phyloP scores from a whole-genome alignment of 2,797 vertebrate genomes.

The Amblyraja radiata region DNA sequence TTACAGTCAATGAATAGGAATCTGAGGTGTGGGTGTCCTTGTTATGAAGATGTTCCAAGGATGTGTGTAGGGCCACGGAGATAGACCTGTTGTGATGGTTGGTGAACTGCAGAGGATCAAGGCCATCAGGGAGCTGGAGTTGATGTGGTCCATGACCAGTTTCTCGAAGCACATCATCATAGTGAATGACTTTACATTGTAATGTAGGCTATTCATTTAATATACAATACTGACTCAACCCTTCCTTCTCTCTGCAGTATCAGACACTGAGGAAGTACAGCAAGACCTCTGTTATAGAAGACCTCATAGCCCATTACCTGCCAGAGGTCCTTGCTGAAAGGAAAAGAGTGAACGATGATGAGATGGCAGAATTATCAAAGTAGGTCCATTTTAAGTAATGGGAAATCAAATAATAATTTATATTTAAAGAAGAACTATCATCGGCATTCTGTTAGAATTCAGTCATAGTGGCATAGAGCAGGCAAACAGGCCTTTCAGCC shows the following conservation, averaged over 20 bases:
- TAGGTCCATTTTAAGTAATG: constrained; percentile 43
- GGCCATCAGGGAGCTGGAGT: no score
- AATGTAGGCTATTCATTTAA: not conserved
- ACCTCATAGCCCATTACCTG: constrained; percentile 65
- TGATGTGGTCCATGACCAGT: no score
- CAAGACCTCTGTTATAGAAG: constrained; percentile 67
- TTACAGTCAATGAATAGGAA: no score
- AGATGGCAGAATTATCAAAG: constrained; percentile 73
- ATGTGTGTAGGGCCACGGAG: no score
- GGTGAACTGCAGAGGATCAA: no score
- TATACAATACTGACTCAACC: not conserved
- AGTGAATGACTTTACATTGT: not conserved
- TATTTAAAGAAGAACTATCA: not conserved
- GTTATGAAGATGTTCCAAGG: no score
- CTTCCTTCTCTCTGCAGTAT: constrained; percentile 50
- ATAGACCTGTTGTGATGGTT: no score
- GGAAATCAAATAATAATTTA: not conserved
- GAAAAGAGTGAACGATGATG: constrained; percentile 63
- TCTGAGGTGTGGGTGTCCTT: no score
- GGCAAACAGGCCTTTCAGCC: no score
- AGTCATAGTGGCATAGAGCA: not conserved
- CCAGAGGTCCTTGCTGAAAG: constrained; percentile 66
- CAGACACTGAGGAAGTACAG: constrained; percentile 63
- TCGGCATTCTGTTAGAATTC: not conserved
- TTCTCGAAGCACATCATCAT: no score